Evolutionary conservation across 92 coral and sea anemone genomes (phyloP).

Genomic region (Pocillopora meandrina): DNA sequence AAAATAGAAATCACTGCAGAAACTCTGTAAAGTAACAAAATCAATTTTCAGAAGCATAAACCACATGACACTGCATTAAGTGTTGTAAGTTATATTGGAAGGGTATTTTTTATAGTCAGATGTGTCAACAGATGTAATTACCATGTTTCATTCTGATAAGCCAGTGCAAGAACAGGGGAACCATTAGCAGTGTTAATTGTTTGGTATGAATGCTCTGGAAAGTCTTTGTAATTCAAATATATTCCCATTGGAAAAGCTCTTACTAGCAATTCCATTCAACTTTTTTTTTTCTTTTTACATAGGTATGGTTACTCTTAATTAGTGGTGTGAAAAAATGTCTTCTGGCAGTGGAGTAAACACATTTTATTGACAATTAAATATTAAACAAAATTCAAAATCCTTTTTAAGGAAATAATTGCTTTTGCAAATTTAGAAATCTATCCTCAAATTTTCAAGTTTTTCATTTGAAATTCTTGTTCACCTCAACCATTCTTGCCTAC

Average conservation of each 20-base stretch:
- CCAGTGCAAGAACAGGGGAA: background rate
- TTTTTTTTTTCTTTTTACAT: background rate
- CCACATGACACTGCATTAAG: too few species aligned
- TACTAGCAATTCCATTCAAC: background rate
- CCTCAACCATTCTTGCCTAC: too few species aligned
- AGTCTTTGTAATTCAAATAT: slow-evolving; percentile 9
- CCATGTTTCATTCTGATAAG: background rate
- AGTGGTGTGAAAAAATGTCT: background rate
- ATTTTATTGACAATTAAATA: slow-evolving; percentile 9
- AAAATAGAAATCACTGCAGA: background rate
- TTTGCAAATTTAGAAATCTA: background rate
- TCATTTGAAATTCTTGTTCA: too few species aligned
- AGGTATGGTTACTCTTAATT: slow-evolving; percentile 2
- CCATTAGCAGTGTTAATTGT: slow-evolving; percentile 17
- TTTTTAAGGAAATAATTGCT: background rate
- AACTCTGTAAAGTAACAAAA: too few species aligned
- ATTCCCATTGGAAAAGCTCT: background rate
- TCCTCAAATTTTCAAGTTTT: too few species aligned
- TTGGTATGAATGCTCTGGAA: slow-evolving; percentile 11
- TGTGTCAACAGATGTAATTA: slow-evolving; percentile 5
- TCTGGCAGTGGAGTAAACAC: background rate
- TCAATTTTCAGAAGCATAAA: too few species aligned
- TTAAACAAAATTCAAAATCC: background rate
- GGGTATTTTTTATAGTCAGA: background rate
- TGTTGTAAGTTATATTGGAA: too few species aligned